Evolutionary conservation across 2,113 vertebrate species (phyloP), one percentile per base, ranked within the genome.

Genomic region (Actenoides lindsayi): DNA sequence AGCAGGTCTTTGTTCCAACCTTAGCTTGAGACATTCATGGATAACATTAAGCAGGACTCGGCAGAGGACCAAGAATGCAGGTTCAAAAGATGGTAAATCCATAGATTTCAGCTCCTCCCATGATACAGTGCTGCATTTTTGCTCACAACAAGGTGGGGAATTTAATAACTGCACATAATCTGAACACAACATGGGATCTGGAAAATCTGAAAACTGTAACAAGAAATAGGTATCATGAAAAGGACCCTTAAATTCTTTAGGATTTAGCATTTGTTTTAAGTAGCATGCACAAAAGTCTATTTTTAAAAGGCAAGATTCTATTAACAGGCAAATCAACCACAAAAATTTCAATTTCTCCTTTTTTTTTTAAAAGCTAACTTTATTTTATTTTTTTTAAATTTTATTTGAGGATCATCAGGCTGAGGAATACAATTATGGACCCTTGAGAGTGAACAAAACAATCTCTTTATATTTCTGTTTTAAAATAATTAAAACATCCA

Each of bases 21-120:
- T 98, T 82, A 99, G 97, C 96, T 99, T 99, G 96, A 99, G 99
- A 98, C 99, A 99, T 94, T 99, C 99, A 14, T 99, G 99, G 94
- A 99, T 99, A 85, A 99, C 99, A 28, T 99, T 99, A 81, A 99
- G 99, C 59, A 99, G 98, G 69, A 99, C 99, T 28, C 99, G 98
- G 86, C 99, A 99, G 51, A 99, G 99, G 81, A 99, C 99, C 18
- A 99, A 96, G 97, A 99, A 99, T 4, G 99, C 99, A 2, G 99
- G 99, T 70, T 98, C 98, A 93, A 99, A 99, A 33, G 99, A 99
- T 7, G 99, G 99, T 48, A 99, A 97, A 92, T 99, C 99, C 99
- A 99, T 99, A 92, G 99, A 98, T 97, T 97, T 96, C 57, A 99
- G 93, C 95, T 99, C 99, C 69, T 98, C 98, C 98, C 99, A 99